A percentile compares a stretch with the other conserved stretches of the same genome.
Conservation (phyloP, 2,888 invertebrate species). For the Danaus chrysippus region DNA sequence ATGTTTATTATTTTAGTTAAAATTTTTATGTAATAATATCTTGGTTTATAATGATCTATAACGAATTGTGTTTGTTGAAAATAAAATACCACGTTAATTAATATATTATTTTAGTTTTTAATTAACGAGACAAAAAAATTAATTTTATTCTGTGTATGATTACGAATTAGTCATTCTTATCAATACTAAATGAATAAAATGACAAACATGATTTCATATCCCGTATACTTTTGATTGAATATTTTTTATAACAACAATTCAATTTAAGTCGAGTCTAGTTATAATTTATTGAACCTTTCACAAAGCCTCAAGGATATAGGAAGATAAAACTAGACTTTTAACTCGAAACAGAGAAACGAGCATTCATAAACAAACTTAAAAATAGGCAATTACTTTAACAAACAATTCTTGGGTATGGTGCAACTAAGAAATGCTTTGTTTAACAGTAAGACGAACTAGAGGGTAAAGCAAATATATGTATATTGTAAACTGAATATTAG, state of each 20-base stretch:
- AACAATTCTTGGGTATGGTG: background rate
- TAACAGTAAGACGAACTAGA: background rate
- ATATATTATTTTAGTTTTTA: no score
- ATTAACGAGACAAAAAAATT: no score
- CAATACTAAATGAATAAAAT: background rate
- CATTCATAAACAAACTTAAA: background rate
- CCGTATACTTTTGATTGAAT: background rate
- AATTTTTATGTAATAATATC: no score
- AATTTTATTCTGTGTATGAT: no score
- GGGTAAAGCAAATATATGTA: background rate
- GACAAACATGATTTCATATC: background rate
- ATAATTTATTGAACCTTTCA: no score
- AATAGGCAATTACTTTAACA: slow-evolving; percentile 10
- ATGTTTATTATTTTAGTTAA: background rate
- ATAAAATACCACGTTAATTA: no score
- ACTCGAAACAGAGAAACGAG: no score
- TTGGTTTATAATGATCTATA: background rate
- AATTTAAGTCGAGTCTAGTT: no score
- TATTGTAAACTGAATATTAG: background rate
- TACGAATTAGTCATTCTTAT: background rate
- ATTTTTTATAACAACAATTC: no score
- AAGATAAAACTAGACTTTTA: no score
- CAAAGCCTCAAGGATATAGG: no score
- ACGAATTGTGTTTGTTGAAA: no score
- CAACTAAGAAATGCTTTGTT: background rate